phyloP scores from a whole-genome alignment of 2,113 vertebrate species.

The Nothocercus julius region DNA sequence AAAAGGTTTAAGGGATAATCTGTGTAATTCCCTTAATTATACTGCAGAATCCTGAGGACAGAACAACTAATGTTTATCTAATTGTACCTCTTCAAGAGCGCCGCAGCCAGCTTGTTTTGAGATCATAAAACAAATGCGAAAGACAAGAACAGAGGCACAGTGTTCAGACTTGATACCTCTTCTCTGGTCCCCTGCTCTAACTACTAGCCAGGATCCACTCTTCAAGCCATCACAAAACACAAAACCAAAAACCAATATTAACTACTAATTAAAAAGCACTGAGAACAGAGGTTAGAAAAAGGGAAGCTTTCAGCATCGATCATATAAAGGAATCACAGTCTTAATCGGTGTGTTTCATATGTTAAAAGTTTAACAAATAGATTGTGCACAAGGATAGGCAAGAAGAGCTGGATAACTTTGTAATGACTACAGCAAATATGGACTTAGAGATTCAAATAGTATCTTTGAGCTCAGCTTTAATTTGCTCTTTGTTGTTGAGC shows the following conservation, averaged over 20 bases:
- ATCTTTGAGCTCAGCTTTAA: slow-evolving; percentile 24
- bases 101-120: neutral
- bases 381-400: neutral
- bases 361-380: neutral
- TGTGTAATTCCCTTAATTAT: neutral
- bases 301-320: neutral
- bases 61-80: neutral
- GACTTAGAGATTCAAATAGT: neutral
- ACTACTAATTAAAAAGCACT: neutral
- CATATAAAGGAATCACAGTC: neutral
- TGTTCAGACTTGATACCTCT: neutral
- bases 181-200: neutral
- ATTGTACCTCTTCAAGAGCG: neutral
- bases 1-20: neutral
- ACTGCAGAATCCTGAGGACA: neutral
- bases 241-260: neutral
- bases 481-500: neutral
- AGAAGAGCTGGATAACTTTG: neutral
- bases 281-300: neutral
- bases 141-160: neutral
- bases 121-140: neutral
- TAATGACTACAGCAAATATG: neutral
- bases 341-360: neutral
- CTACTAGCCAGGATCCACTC: neutral
- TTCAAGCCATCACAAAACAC: neutral